Evolutionary conservation across 1,140 invertebrate species (phyloP).

Genomic region (Leptestheria dahalacensis): DNA sequence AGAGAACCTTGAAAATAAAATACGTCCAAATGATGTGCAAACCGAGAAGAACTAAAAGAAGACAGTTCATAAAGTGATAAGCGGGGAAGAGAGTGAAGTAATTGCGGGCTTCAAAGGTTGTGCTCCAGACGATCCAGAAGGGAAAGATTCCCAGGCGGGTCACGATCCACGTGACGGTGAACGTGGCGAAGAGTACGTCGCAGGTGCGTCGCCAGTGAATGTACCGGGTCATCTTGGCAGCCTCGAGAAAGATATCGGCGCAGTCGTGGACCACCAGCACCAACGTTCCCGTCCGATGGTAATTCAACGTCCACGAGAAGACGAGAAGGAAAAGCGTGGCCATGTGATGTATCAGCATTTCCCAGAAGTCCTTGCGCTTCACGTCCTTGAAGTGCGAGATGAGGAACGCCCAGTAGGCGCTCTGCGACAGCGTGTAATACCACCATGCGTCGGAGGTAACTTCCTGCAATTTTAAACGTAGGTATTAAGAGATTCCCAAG

Average conservation of each 20-base stretch:
- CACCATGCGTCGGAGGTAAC: neutral
- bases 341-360: conserved; percentile 4
- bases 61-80: neutral
- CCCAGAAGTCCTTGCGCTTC: conserved; percentile 3
- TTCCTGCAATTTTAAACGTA: neutral
- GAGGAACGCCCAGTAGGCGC: neutral
- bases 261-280: neutral
- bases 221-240: conserved; percentile 2
- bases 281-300: neutral
- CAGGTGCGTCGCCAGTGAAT: neutral
- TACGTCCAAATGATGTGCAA: conserved; percentile 8
- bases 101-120: neutral
- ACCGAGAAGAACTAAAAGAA: neutral
- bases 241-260: conserved; percentile 4
- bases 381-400: conserved; percentile 5
- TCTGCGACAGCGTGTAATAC: neutral
- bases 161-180: neutral
- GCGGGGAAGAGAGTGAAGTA: neutral
- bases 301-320: neutral
- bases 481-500: neutral
- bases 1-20: conserved; percentile 9
- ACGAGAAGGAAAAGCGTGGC: neutral
- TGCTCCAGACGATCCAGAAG: neutral
- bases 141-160: conserved; percentile 1
- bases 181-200: neutral